A percentile compares a stretch with the other conserved stretches of the same genome.
phyloP scores from a whole-genome alignment of 2,888 invertebrate genomes.

The Lasioglossum villosulum region DNA sequence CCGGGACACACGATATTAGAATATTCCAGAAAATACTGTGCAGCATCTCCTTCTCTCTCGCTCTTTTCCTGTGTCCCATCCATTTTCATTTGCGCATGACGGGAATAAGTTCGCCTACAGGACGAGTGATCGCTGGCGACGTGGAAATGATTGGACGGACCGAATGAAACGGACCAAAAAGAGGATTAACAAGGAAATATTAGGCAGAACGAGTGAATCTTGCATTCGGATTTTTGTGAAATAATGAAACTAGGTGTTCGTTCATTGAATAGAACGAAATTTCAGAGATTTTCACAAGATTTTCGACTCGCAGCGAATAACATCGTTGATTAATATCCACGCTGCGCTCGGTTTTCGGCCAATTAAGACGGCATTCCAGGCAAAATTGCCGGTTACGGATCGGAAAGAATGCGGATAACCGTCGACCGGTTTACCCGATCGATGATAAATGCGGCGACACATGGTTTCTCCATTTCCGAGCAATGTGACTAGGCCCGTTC shows the following conservation, averaged over 20 bases:
- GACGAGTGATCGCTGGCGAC: neutral
- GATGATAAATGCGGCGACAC: neutral
- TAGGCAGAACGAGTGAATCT: neutral
- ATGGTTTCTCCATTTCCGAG: neutral
- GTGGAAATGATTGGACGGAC: neutral
- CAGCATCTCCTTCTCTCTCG: neutral
- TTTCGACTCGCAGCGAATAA: neutral
- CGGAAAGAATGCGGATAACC: neutral
- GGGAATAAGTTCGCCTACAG: neutral
- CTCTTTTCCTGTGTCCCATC: neutral
- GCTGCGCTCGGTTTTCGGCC: neutral
- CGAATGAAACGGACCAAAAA: neutral
- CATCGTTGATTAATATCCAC: neutral
- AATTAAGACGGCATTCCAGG: neutral
- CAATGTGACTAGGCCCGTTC: neutral
- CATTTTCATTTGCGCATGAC: neutral
- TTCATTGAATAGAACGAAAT: neutral
- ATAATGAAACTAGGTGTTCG: neutral
- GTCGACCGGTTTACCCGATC: neutral
- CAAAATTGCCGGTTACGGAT: neutral
- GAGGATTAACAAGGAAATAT: neutral
- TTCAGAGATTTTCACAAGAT: neutral
- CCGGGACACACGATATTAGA: neutral
- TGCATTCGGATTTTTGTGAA: neutral
- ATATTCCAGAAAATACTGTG: neutral